Conservation (phyloP, 2,113 vertebrate genomes). For the Lethenteron camtschaticum region DNA sequence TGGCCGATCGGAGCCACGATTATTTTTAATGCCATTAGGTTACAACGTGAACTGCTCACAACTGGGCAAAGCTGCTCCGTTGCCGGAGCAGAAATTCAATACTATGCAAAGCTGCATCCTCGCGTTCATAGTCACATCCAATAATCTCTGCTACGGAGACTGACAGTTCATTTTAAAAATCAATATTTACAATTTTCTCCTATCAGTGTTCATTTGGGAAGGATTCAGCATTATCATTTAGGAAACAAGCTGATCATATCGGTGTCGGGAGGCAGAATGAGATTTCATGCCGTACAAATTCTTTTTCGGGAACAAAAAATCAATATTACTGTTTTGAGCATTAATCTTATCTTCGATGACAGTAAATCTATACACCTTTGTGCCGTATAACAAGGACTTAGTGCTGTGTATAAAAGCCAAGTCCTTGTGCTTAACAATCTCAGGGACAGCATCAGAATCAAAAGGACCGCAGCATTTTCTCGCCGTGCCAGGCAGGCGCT, state of each 20-base stretch:
- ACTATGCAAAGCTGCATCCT: not conserved
- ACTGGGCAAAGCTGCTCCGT: no score
- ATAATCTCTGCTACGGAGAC: conserved; percentile 3
- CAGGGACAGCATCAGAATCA: conserved; percentile 10
- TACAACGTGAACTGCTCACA: no score
- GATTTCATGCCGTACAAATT: conserved; percentile 4
- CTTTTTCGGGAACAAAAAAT: conserved; percentile 1
- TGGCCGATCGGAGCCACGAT: no score
- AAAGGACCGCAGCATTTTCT: no score
- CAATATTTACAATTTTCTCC: conserved; percentile 3
- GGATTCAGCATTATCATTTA: conserved; percentile 6
- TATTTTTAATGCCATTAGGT: no score
- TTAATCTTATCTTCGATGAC: conserved; percentile 6
- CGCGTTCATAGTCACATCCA: conserved; percentile 2
- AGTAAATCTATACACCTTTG: conserved; percentile 3
- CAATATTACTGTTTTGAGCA: not conserved
- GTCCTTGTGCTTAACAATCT: conserved; percentile 19
- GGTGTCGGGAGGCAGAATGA: conserved; percentile 2
- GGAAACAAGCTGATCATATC: conserved; percentile 5
- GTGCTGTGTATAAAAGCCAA: no score
- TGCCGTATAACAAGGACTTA: not conserved
- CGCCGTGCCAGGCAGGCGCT: no score
- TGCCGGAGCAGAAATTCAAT: not conserved
- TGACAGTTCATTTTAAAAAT: conserved; percentile 6
- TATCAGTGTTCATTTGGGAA: conserved; percentile 4